Evolutionary conservation across 2,888 invertebrate genomes (phyloP).

Genomic region (Vesta saturnalis): DNA sequence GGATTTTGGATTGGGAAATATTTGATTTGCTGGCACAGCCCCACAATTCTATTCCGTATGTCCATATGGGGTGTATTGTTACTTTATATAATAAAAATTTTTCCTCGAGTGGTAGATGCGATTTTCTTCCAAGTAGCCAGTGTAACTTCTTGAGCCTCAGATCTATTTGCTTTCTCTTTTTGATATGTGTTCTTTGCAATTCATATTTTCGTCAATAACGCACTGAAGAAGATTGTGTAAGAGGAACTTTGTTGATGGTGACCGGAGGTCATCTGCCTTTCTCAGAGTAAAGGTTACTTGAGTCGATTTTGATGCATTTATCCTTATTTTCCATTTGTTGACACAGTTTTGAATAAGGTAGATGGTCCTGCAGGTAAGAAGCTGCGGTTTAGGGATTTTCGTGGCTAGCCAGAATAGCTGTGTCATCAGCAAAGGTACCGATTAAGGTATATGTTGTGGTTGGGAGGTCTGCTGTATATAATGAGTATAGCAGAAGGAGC

Average conservation of each 20-base stretch:
- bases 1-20: background rate
- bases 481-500: too few relatives aligned
- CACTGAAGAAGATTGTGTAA: background rate
- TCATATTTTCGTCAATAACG: background rate
- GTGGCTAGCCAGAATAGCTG: too few relatives aligned
- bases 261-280: background rate
- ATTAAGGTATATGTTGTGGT: background rate
- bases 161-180: too few relatives aligned
- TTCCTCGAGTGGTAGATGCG: background rate
- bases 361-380: background rate
- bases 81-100: background rate
- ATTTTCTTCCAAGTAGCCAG: too few relatives aligned
- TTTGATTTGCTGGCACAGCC: background rate
- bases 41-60: too few relatives aligned
- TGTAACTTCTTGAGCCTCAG: too few relatives aligned
- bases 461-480: too few relatives aligned
- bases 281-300: too few relatives aligned
- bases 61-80: too few relatives aligned
- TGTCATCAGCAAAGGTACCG: background rate
- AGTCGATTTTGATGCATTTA: too few relatives aligned
- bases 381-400: background rate
- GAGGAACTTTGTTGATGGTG: background rate
- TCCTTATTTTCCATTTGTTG: too few relatives aligned
- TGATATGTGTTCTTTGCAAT: background rate
- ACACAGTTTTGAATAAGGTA: too few relatives aligned